phyloP scores from a whole-genome alignment of 2,797 vertebrate species.

The Mormyrops attenuatus region DNA sequence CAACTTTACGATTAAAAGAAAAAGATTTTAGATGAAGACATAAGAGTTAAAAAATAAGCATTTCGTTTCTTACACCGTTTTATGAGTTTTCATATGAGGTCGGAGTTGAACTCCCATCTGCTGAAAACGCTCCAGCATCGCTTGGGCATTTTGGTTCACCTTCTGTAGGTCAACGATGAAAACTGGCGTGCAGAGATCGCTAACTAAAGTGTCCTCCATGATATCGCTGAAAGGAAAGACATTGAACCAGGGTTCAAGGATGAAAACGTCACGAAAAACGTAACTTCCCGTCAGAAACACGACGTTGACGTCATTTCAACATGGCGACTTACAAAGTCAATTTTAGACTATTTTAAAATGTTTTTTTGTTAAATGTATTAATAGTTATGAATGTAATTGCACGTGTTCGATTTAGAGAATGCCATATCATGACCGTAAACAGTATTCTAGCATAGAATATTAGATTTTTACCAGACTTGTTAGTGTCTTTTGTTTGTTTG shows the following conservation, averaged over 20 bases:
- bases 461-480: too few relatives aligned
- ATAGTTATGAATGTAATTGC: too few relatives aligned
- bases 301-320: too few relatives aligned
- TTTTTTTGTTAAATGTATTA: too few relatives aligned
- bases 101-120: conserved; percentile 66
- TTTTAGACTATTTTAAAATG: too few relatives aligned
- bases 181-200: conserved; percentile 62
- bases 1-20: background rate
- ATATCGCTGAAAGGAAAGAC: conserved; percentile 26
- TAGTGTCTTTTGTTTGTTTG: too few relatives aligned
- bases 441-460: too few relatives aligned
- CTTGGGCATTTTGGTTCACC: conserved; percentile 59
- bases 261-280: too few relatives aligned
- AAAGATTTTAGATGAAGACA: background rate
- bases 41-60: background rate
- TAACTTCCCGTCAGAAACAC: too few relatives aligned
- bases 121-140: conserved; percentile 61
- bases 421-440: too few relatives aligned
- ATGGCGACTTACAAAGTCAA: too few relatives aligned
- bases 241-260: background rate
- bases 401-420: too few relatives aligned
- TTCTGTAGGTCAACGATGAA: conserved; percentile 62
- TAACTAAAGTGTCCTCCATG: conserved; percentile 25
- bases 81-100: conserved; percentile 80
- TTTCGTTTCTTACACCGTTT: conserved; percentile 63